phyloP scores from a whole-genome alignment of 2,888 invertebrate species.

The Drosophila quinaria region DNA sequence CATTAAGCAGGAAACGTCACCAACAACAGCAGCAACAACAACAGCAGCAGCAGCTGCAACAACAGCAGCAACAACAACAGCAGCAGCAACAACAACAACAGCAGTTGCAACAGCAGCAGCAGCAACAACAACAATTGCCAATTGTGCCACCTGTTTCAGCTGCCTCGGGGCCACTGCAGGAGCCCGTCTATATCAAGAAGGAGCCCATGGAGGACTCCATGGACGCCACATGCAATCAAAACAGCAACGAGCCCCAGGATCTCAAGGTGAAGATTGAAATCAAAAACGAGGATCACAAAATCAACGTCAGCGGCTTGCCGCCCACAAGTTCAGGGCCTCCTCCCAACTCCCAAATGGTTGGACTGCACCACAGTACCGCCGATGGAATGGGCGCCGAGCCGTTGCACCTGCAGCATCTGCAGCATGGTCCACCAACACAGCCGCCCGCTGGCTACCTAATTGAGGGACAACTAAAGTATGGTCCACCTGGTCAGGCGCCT shows the following conservation, averaged over 20 bases:
- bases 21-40: conserved; percentile 54
- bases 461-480: conserved; percentile 82
- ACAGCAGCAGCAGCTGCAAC: conserved; percentile 4
- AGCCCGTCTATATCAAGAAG: conserved; percentile 88
- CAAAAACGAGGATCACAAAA: conserved; percentile 85
- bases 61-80: conserved; percentile 2
- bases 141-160: conserved; percentile 39
- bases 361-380: conserved; percentile 78
- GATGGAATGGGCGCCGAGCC: conserved; percentile 77
- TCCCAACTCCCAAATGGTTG: conserved; percentile 43
- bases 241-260: conserved; percentile 89
- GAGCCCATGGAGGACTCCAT: conserved; percentile 86
- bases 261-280: conserved; percentile 91
- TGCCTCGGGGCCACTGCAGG: conserved; percentile 78
- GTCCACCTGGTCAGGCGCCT: conserved; percentile 64
- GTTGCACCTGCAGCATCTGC: conserved; percentile 77
- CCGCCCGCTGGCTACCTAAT: conserved; percentile 80
- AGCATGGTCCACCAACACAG: conserved; percentile 69
- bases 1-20: conserved; percentile 84
- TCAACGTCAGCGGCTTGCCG: conserved; percentile 54
- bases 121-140: conserved; percentile 41
- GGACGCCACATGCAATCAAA: conserved; percentile 86
- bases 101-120: conserved; percentile 33
- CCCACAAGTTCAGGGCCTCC: conserved; percentile 47
- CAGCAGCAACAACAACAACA: conserved; percentile 46